Evolutionary conservation across 1,140 invertebrate genomes (phyloP), one percentile per base, ranked within the genome.

Genomic region (Odontomachus brunneus): DNA sequence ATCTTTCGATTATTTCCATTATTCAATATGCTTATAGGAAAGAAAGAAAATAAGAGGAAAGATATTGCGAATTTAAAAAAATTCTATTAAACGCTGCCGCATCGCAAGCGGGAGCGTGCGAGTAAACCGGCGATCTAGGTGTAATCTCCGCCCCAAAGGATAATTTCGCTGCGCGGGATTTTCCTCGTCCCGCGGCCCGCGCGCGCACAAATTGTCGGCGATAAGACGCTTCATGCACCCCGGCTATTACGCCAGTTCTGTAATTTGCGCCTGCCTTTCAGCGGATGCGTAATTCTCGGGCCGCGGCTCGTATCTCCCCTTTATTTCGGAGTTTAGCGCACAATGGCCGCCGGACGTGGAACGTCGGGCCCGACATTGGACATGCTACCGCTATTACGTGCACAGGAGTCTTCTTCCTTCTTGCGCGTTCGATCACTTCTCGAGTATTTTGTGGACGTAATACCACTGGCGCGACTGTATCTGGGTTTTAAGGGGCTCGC

Each of bases 231-330:
- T 48, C 75, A 71, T 80, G 75, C 53, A 78, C 19, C 75, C 17
- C 49, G 51, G 75, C 33, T 65, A 80, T 80, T 80, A 80, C 51
- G 33, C 38, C 65, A 44, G 51, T 80, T 80, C 75, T 80, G 75
- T 80, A 80, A 80, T 80, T 80, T 80, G 75, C 65, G 75, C 65
- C 75, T 80, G 75, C 75, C 75, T 80, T 80, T 80, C 75, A 80
- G 51, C 75, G 75, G 75, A 80, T 80, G 65, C 75, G 75, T 78
- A 78, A 78, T 78, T 78, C 51, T 63, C 22, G 75, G 73, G 49
- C 63, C 48, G 73, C 65, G 63, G 75, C 51, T 33, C 63, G 51
- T 80, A 80, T 80, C 75, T 80, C 65, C 75, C 65, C 75, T 80
- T 80, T 71, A 80, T 80, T 80, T 80, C 51, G 75, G 75, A 71